A percentile compares a stretch with the other conserved stretches of the same genome.
These are phyloP conservation scores for Meandrusa payeni DNA, from an alignment of 2,888 invertebrate species.

Conservation along the genomic window DNA sequence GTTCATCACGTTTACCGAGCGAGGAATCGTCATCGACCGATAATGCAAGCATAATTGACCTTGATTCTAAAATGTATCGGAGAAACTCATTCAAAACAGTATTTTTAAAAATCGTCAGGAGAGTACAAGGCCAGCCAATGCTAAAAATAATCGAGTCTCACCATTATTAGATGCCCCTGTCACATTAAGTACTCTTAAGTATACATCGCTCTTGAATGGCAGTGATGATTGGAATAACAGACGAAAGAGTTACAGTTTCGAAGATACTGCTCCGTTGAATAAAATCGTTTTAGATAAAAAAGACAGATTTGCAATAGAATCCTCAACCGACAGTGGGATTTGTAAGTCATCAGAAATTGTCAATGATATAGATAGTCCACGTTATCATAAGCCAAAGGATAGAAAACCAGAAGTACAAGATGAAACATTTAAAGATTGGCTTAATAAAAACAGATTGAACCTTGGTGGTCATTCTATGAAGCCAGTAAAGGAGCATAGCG, in stretches of 20 bases:
- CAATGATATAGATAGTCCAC: conserved; percentile 51
- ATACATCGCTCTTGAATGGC: conserved; percentile 64
- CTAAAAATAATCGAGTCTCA: conserved; percentile 49
- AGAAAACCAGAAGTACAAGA: conserved; percentile 44
- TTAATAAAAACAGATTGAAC: conserved; percentile 57
- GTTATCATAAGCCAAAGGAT: conserved; percentile 38
- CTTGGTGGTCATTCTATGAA: conserved; percentile 48
- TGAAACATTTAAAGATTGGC: conserved; percentile 68
- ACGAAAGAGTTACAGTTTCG: conserved; percentile 89
- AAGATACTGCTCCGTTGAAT: conserved; percentile 61
- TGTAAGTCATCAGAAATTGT: conserved; percentile 87
- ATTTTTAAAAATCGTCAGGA: conserved; percentile 34
- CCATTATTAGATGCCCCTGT: conserved; percentile 62
- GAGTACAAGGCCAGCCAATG: conserved; percentile 33
- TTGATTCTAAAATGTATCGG: conserved; percentile 51
- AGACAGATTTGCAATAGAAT: conserved; percentile 82
- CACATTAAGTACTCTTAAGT: conserved; percentile 64
- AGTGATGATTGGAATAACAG: conserved; percentile 85
- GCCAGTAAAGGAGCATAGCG: conserved; percentile 45
- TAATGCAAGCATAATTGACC: conserved; percentile 69
- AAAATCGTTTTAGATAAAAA: conserved; percentile 57
- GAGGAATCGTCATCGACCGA: conserved; percentile 74
- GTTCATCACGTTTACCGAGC: conserved; percentile 85
- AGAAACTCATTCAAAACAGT: conserved; percentile 52
- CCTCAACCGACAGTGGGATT: conserved; percentile 89